These are phyloP conservation scores for Beris morrisii DNA, from an alignment of 2,888 invertebrate genomes.

Conservation along the genomic window DNA sequence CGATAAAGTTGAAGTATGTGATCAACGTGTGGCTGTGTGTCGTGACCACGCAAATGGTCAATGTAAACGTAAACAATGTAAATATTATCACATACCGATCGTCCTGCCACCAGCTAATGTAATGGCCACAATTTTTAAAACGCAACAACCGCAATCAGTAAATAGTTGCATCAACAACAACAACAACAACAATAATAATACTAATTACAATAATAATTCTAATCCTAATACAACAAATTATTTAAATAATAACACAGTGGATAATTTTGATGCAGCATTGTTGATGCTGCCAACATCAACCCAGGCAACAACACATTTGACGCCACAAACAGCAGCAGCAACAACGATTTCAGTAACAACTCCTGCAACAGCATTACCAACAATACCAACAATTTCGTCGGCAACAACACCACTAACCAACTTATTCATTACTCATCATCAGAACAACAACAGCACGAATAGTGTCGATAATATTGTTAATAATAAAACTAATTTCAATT, in stretches of 20 bases:
- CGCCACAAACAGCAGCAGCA: conserved; percentile 44
- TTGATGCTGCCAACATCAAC: too few species aligned
- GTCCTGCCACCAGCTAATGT: conserved; percentile 81
- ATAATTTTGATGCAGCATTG: conserved; percentile 30
- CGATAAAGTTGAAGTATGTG: conserved; percentile 92
- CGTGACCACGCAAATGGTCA: conserved; percentile 93
- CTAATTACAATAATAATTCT: conserved; percentile 39
- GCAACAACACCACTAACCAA: conserved; percentile 10
- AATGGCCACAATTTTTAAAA: conserved; percentile 64
- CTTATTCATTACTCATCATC: conserved; percentile 18
- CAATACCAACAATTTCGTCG: conserved; percentile 5
- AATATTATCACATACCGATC: conserved; percentile 96
- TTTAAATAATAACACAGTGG: conserved; percentile 14
- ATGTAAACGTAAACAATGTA: conserved; percentile 91
- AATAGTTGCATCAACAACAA: conserved; percentile 38
- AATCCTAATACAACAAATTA: conserved; percentile 39
- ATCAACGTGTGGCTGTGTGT: conserved; percentile 94
- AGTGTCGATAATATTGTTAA: background rate
- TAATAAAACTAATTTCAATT: background rate
- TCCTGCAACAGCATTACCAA: conserved; percentile 34
- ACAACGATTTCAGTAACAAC: conserved; percentile 37
- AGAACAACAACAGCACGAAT: background rate
- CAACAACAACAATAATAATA: conserved; percentile 43
- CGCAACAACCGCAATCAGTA: conserved; percentile 44
- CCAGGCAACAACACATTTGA: conserved; percentile 48